Evolutionary conservation across 2,888 invertebrate species (phyloP), one percentile per base, ranked within the genome.

Genomic region (Nysson spinosus): DNA sequence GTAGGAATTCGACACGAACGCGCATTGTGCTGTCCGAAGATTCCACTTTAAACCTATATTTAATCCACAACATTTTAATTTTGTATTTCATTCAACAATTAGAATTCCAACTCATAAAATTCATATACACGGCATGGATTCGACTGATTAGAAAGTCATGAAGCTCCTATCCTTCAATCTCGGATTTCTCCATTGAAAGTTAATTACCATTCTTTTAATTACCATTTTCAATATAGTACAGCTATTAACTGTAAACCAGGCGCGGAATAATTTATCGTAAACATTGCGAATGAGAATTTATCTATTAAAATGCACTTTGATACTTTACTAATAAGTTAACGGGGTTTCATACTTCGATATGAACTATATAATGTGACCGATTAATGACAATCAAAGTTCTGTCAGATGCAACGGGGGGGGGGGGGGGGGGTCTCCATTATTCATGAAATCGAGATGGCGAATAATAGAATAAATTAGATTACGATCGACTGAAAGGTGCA

Each of bases 71-170:
- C n/a, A n/a, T n/a, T n/a, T n/a, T n/a, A n/a, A n/a, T n/a, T n/a
- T n/a, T n/a, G n/a, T n/a, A n/a, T n/a, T n/a, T n/a, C n/a, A n/a
- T n/a, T n/a, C n/a, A n/a, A n/a, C n/a, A n/a, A n/a, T n/a, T n/a
- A n/a, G n/a, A n/a, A n/a, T n/a, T n/a, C n/a, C 6, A 16, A 60
- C 35, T 37, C 43, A 37, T 57, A 73, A 64, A 69, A 50, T 73
- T 61, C 72, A 28, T 49, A 30, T 47, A 28, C 39, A 37, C 43
- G 42, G 24, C 17, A 49, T n/a, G n/a, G 22, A 6, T 17, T 9
- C 22, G 26, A 12, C 24, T 51, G 24, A 34, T 34, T 40, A 51
- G 46, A 58, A 47, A 58, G 46, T 34, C 34, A 50, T 35, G 26
- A 19, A 46, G 12, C n/a, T n/a, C 34, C 11, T 28, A 14, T 26